Evolutionary conservation across 2,797 vertebrate species (phyloP).

Genomic region (Anisognathus igniventris): DNA sequence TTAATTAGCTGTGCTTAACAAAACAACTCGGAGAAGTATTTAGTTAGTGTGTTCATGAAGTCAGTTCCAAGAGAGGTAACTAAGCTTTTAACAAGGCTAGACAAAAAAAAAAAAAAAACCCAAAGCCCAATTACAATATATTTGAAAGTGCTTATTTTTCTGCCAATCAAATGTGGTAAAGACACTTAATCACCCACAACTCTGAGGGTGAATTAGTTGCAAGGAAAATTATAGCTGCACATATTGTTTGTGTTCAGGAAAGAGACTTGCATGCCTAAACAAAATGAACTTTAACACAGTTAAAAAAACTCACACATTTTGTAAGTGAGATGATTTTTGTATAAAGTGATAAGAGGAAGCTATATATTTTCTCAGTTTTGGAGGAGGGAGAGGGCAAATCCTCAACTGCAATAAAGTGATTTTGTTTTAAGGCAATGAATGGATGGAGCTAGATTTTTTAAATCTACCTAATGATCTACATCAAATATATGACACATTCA

Average conservation of each 20-base stretch:
- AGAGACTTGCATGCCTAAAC: background rate
- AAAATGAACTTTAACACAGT: background rate
- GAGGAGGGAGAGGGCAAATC: background rate
- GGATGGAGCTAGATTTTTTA: background rate
- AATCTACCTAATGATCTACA: background rate
- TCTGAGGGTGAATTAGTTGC: background rate
- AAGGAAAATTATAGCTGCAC: background rate
- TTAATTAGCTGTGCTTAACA: constrained; percentile 20
- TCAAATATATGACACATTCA: background rate
- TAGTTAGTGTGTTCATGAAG: background rate
- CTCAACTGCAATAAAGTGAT: background rate
- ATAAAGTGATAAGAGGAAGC: background rate
- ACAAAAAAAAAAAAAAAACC: background rate
- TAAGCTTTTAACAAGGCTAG: background rate
- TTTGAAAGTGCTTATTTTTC: background rate
- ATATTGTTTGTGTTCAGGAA: background rate
- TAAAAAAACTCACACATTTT: background rate
- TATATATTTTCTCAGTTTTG: background rate
- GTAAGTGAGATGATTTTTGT: background rate
- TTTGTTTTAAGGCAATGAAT: background rate
- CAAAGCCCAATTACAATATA: background rate
- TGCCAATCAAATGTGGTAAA: background rate
- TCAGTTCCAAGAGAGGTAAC: background rate
- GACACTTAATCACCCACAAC: background rate
- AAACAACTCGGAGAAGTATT: background rate